These are phyloP conservation scores for Zaprionus ghesquierei DNA, from an alignment of 1,140 invertebrate genomes.

Conservation along the genomic window DNA sequence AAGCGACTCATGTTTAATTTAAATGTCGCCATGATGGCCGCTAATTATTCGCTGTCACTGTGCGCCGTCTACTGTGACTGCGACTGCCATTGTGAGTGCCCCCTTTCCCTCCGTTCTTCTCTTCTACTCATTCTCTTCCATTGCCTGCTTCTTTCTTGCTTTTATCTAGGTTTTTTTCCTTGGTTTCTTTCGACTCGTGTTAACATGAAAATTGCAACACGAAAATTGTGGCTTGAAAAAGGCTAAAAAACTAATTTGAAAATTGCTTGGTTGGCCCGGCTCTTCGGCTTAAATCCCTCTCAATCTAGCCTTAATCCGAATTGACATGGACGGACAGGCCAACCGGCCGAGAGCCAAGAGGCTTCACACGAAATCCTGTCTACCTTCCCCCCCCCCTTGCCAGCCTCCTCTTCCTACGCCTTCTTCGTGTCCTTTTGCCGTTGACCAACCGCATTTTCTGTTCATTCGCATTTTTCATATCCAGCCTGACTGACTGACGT, in stretches of 20 bases:
- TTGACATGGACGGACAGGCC: constrained; percentile 54
- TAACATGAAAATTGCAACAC: constrained; percentile 56
- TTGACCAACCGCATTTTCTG: constrained; percentile 75
- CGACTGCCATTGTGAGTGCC: constrained; percentile 20
- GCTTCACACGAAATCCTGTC: constrained; percentile 50
- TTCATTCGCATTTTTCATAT: constrained; percentile 78
- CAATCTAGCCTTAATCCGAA: constrained; percentile 75
- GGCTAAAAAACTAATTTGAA: constrained; percentile 75
- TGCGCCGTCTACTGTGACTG: constrained; percentile 50
- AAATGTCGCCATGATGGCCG: constrained; percentile 59
- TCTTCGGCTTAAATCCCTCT: constrained; percentile 56
- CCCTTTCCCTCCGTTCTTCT: background rate
- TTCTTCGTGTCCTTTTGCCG: constrained; percentile 20
- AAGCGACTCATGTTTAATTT: constrained; percentile 66
- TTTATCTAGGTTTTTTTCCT: constrained; percentile 12
- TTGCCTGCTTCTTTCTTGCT: constrained; percentile 26
- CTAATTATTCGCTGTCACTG: constrained; percentile 69
- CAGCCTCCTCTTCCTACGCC: background rate
- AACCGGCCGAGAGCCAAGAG: constrained; percentile 40
- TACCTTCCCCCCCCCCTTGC: background rate
- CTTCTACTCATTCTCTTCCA: background rate
- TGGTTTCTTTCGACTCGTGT: constrained; percentile 1
- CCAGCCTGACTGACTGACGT: constrained; percentile 37
- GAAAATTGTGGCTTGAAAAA: constrained; percentile 28
- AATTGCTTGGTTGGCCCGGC: constrained; percentile 46